Evolutionary conservation across 2,797 vertebrate species (phyloP).

Genomic region (Halcyon leucocephala): DNA sequence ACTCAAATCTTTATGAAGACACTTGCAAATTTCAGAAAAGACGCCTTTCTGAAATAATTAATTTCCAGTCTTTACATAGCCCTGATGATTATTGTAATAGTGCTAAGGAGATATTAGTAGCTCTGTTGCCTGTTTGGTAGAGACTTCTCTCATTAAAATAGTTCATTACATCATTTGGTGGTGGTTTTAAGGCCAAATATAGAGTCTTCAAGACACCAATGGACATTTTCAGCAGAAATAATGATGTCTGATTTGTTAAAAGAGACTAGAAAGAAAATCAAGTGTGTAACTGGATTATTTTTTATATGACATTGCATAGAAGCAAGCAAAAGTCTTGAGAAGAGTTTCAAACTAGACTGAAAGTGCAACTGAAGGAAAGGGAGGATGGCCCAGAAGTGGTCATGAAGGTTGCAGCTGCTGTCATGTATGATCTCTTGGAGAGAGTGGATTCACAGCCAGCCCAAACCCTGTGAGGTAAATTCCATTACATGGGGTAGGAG

Average conservation of each 20-base stretch:
- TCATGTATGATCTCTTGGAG: accelerated
- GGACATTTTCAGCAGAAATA: neutral
- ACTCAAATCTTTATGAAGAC: neutral
- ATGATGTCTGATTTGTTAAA: neutral
- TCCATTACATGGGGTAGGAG: accelerated
- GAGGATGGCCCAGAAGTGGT: neutral
- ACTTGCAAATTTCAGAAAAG: conserved; percentile 8
- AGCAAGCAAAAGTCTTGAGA: accelerated
- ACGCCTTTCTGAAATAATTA: neutral
- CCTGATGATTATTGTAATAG: neutral
- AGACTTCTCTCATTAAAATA: neutral
- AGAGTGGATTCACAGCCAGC: accelerated
- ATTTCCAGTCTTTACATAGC: neutral
- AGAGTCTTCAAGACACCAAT: neutral
- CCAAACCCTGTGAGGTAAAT: neutral
- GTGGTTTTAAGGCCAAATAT: neutral
- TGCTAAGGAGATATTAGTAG: neutral
- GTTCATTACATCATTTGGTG: neutral
- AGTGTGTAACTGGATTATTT: neutral
- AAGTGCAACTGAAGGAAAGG: neutral
- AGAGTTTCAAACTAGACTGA: neutral
- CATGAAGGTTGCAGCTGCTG: neutral
- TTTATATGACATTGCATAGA: accelerated
- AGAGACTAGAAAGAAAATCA: neutral
- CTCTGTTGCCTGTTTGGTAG: neutral